Evolutionary conservation across 2,888 invertebrate genomes (phyloP), one percentile per base, ranked within the genome.

Genomic region (Malacosoma neustria): DNA sequence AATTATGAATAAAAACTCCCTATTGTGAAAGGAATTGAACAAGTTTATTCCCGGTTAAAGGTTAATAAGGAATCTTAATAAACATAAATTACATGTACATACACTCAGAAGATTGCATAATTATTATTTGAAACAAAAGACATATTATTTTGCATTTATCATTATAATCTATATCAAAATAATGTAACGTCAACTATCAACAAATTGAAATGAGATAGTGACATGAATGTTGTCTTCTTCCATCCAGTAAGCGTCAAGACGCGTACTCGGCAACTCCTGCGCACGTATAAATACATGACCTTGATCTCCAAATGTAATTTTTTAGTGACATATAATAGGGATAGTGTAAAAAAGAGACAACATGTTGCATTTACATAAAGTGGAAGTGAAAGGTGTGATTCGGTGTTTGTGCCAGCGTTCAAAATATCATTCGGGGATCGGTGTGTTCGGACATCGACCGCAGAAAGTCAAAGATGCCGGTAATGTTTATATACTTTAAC

Each of bases 371-470:
- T 58, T 72, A 12, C 51, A 40, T 41, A 72, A 65, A 62, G 65
- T 66, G 48, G 57, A 68, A 65, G 58, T 53, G 61, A 70, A 68
- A 61, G 66, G 61, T 44, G 39, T 71, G 49, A 51, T 59, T 40
- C 73, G 72, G 66, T 46, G 51, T 29, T 47, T 51, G 35, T 47
- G 41, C 39, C 55, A 56, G 43, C 54, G 71, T 35, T 38, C 67
- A 43, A 63, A 61, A 36, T 89, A 90, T 54, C 88, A 89, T 57
- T 88, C 88, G 45, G 87, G 87, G 46, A 65, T 63, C 40, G 88
- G 88, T 35, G 89, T 89, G 54, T 89, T 89, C 62, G 90, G 90
- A 29, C 88, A 89, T 73, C 87, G 86, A 64, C 84, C 86, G 45
- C 64, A 62, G 48, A 57, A 53, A 46, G 55, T 57, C 45, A 68